Percentiles rank a stretch among this genome's conserved stretches.
phyloP scores from a whole-genome alignment of 1,140 invertebrate species.

The Carcinoscorpius rotundicauda region DNA sequence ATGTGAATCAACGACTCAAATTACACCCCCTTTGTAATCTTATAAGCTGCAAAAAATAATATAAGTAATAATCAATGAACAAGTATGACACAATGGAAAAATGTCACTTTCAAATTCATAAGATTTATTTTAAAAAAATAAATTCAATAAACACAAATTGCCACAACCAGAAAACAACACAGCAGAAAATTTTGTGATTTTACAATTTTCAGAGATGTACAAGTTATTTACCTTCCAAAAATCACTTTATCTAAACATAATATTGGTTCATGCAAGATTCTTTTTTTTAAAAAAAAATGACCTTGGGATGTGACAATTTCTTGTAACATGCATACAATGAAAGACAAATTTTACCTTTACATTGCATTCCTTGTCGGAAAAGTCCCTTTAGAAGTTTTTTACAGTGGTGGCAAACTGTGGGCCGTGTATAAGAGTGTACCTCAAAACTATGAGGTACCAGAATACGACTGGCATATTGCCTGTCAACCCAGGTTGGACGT shows the following conservation, averaged over 20 bases:
- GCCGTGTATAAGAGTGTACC: conserved; percentile 72
- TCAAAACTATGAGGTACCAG: conserved; percentile 77
- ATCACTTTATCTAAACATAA: neutral
- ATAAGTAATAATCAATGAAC: too few relatives aligned
- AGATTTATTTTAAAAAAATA: too few relatives aligned
- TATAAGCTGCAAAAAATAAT: too few relatives aligned
- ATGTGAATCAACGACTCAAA: neutral
- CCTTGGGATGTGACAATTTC: too few relatives aligned
- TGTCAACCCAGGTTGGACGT: conserved; percentile 57
- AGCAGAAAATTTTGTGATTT: too few relatives aligned
- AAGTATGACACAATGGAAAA: too few relatives aligned
- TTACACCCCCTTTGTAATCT: neutral
- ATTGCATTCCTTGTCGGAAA: conserved; percentile 94
- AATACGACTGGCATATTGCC: conserved; percentile 53
- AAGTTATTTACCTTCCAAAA: too few relatives aligned
- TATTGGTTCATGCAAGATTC: neutral
- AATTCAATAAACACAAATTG: too few relatives aligned
- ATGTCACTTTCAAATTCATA: too few relatives aligned
- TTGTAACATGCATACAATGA: too few relatives aligned
- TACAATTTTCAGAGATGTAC: too few relatives aligned
- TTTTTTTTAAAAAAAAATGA: neutral
- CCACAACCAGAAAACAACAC: too few relatives aligned
- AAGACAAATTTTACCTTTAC: conserved; percentile 44
- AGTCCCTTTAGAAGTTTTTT: conserved; percentile 89
- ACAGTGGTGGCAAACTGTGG: conserved; percentile 90